A percentile compares a stretch with the other conserved stretches of the same genome.
Evolutionary conservation across 1,140 invertebrate species (phyloP).

Genomic region (Campoletis sonorensis): DNA sequence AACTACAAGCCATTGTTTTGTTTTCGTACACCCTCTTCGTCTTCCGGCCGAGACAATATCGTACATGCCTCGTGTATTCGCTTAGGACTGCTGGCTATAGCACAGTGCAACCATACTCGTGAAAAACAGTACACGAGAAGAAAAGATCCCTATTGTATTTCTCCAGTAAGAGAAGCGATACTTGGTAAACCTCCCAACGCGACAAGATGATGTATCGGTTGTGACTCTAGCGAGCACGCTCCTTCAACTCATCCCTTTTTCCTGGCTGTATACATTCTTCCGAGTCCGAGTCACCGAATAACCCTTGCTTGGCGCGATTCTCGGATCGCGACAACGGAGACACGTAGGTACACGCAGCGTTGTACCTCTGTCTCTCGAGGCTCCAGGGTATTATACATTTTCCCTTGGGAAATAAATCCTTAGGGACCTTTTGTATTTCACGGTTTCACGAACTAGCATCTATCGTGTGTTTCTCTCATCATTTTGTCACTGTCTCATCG

Average conservation of each 20-base stretch:
- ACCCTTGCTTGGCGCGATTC: not conserved
- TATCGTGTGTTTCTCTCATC: not conserved
- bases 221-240: conserved; percentile 50
- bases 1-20: not conserved
- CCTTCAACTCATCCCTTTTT: not conserved
- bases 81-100: not conserved
- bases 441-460: not conserved
- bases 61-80: not conserved
- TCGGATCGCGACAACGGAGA: not conserved
- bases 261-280: not conserved
- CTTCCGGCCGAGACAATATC: conserved; percentile 8
- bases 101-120: not conserved
- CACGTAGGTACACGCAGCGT: not conserved
- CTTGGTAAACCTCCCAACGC: conserved; percentile 64
- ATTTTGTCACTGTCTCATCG: too few species aligned
- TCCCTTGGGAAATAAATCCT: conserved; percentile 3
- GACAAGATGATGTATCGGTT: conserved; percentile 66
- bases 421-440: conserved; percentile 21
- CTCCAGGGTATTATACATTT: not conserved
- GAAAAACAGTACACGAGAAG: not conserved
- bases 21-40: conserved; percentile 10
- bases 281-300: not conserved
- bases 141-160: conserved; percentile 62
- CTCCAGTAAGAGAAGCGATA: conserved; percentile 55
- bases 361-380: not conserved